A percentile compares a stretch with the other conserved stretches of the same genome.
Conservation (phyloP, 2,113 vertebrate genomes). For the Mesembrinibis cayennensis region DNA sequence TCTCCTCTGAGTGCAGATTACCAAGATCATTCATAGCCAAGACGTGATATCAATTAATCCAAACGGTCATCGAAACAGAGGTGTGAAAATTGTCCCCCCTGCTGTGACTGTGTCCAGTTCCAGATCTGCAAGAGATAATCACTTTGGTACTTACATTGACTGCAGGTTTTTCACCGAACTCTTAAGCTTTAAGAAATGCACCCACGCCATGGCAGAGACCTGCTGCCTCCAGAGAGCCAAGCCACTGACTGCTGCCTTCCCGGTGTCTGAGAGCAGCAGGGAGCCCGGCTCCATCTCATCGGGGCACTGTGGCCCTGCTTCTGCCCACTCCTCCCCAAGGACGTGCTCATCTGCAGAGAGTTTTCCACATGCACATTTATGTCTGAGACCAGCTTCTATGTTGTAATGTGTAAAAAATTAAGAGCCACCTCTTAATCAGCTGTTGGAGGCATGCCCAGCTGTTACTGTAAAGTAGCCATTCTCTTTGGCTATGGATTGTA, state of each 20-base stretch:
- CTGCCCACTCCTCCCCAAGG: slow-evolving; percentile 69
- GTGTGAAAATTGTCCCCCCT: background rate
- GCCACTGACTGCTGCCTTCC: background rate
- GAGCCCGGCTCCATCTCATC: slow-evolving; percentile 63
- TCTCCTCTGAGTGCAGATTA: background rate
- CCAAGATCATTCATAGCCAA: background rate
- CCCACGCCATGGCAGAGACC: slow-evolving; percentile 79
- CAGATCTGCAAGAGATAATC: background rate
- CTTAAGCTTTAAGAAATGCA: slow-evolving; percentile 84
- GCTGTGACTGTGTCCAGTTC: accelerated
- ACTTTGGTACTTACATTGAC: slow-evolving; percentile 50
- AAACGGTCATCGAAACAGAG: accelerated
- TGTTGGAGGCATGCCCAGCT: background rate
- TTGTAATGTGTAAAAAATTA: accelerated
- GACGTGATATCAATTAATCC: background rate
- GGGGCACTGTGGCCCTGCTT: slow-evolving; percentile 24
- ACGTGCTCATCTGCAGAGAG: slow-evolving; percentile 74
- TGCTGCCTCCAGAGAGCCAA: slow-evolving; percentile 88
- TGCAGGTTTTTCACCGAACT: slow-evolving; percentile 75
- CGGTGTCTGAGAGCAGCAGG: slow-evolving; percentile 65
- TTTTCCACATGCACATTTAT: background rate
- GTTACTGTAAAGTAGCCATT: background rate
- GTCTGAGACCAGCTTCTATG: background rate
- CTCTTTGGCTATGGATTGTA: background rate
- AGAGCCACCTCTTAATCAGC: background rate